Percentiles rank a stretch among this genome's conserved stretches.
phyloP scores from a whole-genome alignment of 2,113 vertebrate genomes.

The Phoenicopterus ruber region DNA sequence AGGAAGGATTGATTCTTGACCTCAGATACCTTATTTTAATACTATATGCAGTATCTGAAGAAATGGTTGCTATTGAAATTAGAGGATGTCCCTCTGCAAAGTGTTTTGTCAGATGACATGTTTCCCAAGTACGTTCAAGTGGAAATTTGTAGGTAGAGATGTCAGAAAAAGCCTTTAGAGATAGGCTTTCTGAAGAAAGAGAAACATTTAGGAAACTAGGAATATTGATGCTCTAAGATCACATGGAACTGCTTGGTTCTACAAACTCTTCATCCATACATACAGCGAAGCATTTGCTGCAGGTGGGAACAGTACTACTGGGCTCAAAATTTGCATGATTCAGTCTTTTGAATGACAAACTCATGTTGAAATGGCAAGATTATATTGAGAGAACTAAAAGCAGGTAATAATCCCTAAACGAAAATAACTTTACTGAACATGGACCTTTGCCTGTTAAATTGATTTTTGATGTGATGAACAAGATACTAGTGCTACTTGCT shows the following conservation, averaged over 20 bases:
- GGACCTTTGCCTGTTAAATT: background rate
- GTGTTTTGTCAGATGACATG: background rate
- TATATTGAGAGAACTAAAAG: background rate
- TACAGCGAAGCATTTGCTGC: background rate
- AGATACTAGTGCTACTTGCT: background rate
- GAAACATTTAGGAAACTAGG: background rate
- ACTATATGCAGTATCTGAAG: background rate
- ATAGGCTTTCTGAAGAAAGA: background rate
- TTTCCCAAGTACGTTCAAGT: background rate
- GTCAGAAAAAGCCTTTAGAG: background rate
- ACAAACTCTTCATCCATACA: background rate
- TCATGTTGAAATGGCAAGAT: background rate
- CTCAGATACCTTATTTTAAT: background rate
- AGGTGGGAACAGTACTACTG: background rate
- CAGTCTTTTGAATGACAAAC: background rate
- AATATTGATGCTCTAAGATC: background rate
- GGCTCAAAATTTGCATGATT: background rate
- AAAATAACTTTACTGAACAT: rapidly evolving
- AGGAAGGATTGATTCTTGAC: background rate
- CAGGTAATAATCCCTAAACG: background rate
- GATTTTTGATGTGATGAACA: background rate
- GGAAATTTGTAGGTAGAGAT: background rate
- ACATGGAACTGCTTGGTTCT: background rate
- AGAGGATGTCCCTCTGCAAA: background rate
- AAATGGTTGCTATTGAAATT: background rate